Evolutionary conservation across 2,888 invertebrate species (phyloP).

Genomic region (Leptinotarsa peninsularis): DNA sequence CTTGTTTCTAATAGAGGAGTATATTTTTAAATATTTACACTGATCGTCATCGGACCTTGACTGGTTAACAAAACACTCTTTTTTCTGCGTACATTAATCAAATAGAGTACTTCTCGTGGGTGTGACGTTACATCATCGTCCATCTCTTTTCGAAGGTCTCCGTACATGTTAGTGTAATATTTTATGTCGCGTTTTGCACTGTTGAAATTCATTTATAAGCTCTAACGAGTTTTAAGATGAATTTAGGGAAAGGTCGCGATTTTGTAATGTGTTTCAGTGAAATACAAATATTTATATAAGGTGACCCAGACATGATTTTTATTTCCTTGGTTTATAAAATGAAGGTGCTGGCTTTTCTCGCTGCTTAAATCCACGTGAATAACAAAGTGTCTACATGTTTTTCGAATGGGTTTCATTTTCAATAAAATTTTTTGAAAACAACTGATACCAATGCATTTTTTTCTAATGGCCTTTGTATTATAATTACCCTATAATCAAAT

Average conservation of each 20-base stretch:
- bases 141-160: constrained; percentile 24
- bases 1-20: constrained; percentile 18
- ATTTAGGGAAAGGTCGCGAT: constrained; percentile 22
- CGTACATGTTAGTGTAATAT: constrained; percentile 1
- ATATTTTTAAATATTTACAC: constrained; percentile 28
- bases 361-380: background rate
- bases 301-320: constrained; percentile 26
- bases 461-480: no score
- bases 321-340: constrained; percentile 18
- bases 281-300: constrained; percentile 25
- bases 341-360: constrained; percentile 4
- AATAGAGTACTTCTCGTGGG: constrained; percentile 26
- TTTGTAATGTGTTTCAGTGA: constrained; percentile 13
- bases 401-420: no score
- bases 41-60: constrained; percentile 22
- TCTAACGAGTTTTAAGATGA: constrained; percentile 1
- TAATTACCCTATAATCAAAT: no score
- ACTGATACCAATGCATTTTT: no score
- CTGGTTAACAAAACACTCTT: constrained; percentile 11
- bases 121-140: constrained; percentile 25
- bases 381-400: background rate
- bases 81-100: constrained; percentile 25
- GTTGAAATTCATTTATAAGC: background rate
- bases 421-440: no score
- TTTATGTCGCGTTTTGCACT: background rate